Percentiles rank a stretch among this genome's conserved stretches.
phyloP scores from a whole-genome alignment of 2,113 vertebrate species.

The Corapipo altera region DNA sequence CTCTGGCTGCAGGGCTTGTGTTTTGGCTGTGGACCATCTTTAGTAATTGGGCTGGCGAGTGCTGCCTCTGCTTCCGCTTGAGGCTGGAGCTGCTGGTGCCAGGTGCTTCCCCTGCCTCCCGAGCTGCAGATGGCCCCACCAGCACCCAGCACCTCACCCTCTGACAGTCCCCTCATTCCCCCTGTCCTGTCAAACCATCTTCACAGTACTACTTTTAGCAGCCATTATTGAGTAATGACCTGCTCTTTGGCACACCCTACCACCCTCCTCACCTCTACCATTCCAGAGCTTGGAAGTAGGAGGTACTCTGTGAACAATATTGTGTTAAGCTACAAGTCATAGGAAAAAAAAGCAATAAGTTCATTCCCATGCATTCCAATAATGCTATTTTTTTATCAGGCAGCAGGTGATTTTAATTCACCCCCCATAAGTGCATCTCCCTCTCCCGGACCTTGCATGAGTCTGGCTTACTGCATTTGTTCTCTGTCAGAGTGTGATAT shows the following conservation, averaged over 20 bases:
- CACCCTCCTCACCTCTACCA: background rate
- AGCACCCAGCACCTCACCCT: background rate
- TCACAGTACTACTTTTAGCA: background rate
- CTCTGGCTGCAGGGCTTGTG: background rate
- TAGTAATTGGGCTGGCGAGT: slow-evolving; percentile 52
- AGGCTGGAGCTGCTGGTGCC: background rate
- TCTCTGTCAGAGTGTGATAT: background rate
- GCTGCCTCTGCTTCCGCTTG: background rate
- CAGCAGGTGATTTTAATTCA: background rate
- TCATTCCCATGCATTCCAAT: background rate
- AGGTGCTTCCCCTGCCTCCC: background rate
- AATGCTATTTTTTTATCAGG: background rate
- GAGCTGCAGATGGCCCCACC: background rate
- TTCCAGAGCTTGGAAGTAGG: background rate
- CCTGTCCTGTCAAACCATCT: background rate
- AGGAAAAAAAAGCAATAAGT: background rate
- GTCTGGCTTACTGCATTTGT: slow-evolving; percentile 18
- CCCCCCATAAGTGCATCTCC: background rate
- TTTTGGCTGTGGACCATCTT: slow-evolving; percentile 45
- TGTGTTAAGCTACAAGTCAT: background rate
- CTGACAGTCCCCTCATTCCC: background rate
- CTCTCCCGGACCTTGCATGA: accelerated
- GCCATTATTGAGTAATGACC: background rate
- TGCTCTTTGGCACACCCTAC: background rate
- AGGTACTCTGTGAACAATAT: background rate